phyloP scores from a whole-genome alignment of 2,888 invertebrate genomes.

The Laothoe populi region DNA sequence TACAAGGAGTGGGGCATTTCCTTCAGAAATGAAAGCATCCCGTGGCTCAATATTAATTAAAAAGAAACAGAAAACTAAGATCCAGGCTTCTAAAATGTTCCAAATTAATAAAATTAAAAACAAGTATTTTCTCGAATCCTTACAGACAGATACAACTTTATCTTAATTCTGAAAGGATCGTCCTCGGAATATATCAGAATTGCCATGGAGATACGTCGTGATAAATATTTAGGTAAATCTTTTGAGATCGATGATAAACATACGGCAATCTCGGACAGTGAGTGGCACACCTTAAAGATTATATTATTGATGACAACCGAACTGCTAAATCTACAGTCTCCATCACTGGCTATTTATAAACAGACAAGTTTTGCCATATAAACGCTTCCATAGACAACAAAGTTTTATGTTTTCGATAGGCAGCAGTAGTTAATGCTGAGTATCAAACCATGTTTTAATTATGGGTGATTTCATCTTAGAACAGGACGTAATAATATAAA shows the following conservation, averaged over 20 bases:
- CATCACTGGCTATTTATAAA: slow-evolving; percentile 56
- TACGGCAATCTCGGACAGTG: slow-evolving; percentile 43
- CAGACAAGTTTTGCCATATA: slow-evolving; percentile 48
- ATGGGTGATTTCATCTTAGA: slow-evolving; percentile 4
- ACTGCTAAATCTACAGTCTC: slow-evolving; percentile 37
- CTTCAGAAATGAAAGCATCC: too few relatives aligned
- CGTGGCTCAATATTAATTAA: too few relatives aligned
- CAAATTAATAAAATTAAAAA: background rate
- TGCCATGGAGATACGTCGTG: slow-evolving; percentile 47
- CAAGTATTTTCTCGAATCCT: background rate
- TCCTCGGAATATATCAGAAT: slow-evolving; percentile 47
- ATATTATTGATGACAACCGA: slow-evolving; percentile 50
- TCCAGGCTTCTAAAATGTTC: background rate
- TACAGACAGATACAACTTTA: slow-evolving; percentile 14
- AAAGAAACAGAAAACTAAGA: background rate
- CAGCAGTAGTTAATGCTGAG: slow-evolving; percentile 30
- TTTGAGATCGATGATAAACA: slow-evolving; percentile 47
- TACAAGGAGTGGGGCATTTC: too few relatives aligned
- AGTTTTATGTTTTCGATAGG: slow-evolving; percentile 29
- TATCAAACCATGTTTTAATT: slow-evolving; percentile 27
- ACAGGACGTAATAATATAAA: slow-evolving; percentile 4
- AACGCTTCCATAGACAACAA: slow-evolving; percentile 40
- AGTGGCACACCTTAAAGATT: slow-evolving; percentile 57
- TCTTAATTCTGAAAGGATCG: slow-evolving; percentile 31
- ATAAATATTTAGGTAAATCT: slow-evolving; percentile 42